phyloP scores from a whole-genome alignment of 2,888 invertebrate species.

The Thecophora atra region DNA sequence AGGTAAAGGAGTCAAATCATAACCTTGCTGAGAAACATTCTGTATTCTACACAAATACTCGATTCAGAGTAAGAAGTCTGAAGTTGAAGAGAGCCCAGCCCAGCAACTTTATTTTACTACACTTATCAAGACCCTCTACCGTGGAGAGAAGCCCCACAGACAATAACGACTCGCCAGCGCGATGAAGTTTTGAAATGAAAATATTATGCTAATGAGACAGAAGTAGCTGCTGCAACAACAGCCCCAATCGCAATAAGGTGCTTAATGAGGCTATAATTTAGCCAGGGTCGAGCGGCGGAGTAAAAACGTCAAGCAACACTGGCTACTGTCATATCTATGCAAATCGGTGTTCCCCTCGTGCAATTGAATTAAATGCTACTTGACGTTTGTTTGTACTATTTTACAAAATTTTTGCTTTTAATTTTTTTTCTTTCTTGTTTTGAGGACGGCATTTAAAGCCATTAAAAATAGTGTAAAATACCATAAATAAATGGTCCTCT shows the following conservation, averaged over 20 bases:
- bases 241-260: neutral
- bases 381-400: neutral
- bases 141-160: neutral
- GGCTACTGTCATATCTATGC: neutral
- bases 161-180: too few species aligned
- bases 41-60: too few species aligned
- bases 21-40: too few species aligned
- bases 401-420: neutral
- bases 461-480: too few species aligned
- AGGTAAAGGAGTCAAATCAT: too few species aligned
- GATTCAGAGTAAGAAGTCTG: too few species aligned
- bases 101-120: too few species aligned
- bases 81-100: too few species aligned
- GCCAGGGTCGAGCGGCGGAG: neutral
- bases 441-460: too few species aligned
- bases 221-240: neutral
- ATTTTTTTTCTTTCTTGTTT: too few species aligned
- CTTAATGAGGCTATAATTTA: neutral
- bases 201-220: constrained; percentile 20
- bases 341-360: neutral
- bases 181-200: constrained; percentile 14
- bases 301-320: neutral
- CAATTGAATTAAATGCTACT: neutral
- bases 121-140: neutral
- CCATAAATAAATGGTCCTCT: too few species aligned